Conservation (phyloP, 2,797 vertebrate genomes). For the Lophius americanus region DNA sequence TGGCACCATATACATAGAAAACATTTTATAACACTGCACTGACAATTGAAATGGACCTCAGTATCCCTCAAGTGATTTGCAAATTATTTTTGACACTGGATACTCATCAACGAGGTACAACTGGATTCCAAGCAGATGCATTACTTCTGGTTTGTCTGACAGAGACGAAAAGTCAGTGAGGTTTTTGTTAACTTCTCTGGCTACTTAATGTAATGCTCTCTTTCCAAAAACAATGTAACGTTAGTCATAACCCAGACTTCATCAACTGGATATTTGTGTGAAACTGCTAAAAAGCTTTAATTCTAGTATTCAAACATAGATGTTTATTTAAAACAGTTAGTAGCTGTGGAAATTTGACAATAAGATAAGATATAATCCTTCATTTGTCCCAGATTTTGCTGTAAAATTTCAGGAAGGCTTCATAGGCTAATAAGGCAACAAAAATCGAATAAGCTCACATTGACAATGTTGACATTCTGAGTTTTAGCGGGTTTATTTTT, state of each 20-base stretch:
- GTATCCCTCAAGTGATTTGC: not conserved
- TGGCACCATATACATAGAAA: not conserved
- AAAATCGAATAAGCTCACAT: not conserved
- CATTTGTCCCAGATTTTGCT: too few species aligned
- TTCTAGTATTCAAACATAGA: not conserved
- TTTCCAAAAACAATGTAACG: not conserved
- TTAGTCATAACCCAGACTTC: too few species aligned
- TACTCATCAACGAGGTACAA: not conserved
- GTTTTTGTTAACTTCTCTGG: not conserved
- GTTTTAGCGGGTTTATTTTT: not conserved
- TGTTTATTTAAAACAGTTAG: not conserved
- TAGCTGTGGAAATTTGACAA: not conserved
- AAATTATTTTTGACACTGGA: not conserved
- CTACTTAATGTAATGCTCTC: not conserved
- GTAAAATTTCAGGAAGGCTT: too few species aligned
- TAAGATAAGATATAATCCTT: too few species aligned
- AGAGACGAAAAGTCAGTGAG: too few species aligned
- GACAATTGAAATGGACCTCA: not conserved
- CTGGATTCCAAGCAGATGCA: not conserved
- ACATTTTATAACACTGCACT: not conserved
- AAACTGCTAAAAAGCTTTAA: slow-evolving; percentile 2
- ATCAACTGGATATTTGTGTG: too few species aligned
- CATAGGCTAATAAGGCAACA: too few species aligned
- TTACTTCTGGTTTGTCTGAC: not conserved
- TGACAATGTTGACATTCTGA: not conserved